phyloP scores from a whole-genome alignment of 2,113 vertebrate species.

The Lichenostomus cassidix region DNA sequence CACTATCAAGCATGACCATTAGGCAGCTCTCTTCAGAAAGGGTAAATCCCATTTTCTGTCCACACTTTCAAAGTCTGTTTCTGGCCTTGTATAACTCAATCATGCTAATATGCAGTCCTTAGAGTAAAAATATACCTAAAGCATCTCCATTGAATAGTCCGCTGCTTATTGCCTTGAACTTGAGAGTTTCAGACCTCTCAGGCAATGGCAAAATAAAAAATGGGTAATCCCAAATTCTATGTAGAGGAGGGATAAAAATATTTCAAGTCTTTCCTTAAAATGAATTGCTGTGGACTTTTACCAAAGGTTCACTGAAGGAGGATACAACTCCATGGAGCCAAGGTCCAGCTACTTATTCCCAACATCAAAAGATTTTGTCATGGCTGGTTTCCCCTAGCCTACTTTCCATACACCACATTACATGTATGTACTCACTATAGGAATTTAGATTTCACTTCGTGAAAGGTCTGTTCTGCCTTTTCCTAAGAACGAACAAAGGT shows the following conservation, averaged over 20 bases:
- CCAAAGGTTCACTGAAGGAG: background rate
- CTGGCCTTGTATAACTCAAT: background rate
- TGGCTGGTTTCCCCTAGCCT: background rate
- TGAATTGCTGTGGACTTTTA: background rate
- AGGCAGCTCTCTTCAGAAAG: background rate
- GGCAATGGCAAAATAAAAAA: background rate
- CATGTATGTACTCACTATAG: background rate
- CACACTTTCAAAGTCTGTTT: background rate
- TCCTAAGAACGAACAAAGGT: background rate
- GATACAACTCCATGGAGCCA: fast-evolving
- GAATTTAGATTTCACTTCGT: background rate
- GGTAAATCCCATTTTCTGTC: background rate
- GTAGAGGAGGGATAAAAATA: background rate
- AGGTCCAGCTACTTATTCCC: background rate
- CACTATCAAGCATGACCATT: background rate
- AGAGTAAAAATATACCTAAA: background rate
- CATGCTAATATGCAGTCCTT: background rate
- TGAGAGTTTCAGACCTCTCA: background rate
- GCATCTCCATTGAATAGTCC: background rate
- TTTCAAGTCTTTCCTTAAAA: background rate
- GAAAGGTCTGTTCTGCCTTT: background rate
- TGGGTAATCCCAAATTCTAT: fast-evolving
- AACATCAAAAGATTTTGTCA: background rate
- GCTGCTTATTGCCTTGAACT: background rate
- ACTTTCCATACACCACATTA: background rate